Evolutionary conservation across 2,113 vertebrate species (phyloP), one percentile per base, ranked within the genome.

Genomic region (Menidia beryllina): DNA sequence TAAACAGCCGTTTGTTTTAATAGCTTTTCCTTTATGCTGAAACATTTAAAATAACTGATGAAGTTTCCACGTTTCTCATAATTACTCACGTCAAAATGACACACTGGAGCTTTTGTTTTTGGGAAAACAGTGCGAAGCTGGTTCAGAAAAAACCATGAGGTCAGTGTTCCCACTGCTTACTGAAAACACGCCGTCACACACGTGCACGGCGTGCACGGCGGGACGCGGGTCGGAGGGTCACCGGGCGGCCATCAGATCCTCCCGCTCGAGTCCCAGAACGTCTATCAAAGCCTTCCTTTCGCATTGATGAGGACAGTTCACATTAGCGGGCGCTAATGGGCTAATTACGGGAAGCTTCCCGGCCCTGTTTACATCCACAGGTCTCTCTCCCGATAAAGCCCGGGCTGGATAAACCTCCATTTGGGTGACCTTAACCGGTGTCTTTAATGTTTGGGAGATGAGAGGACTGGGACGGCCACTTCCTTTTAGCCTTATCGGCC

Each of bases 271-370:
- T 34, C 30, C 10, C 4, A 25, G 63, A 59, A 47, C 19, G 27
- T 64, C 67, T 43, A 17, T 43, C 39, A 48, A 64, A 72, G 49
- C 27, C 69, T 67, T 0, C 54, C 10, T 14, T 48, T 47, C 25
- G 8, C 62, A 51, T 61, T 77, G 66, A 87, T 83, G 51, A 79
- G 73, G 69, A 48, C 2, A 41, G 21, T 60, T 74, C 62, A 34
- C 24, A 38, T 21, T 41, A 53, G 15, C 56, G 15, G 58, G 50
- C 62, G 51, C 20, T 48, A 59, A 67, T 60, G 45, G 43, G 2
- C 34, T 81, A 88, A 90, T 90, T 73, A 77, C 81, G 89, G 87
- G 87, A 86, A 86, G 49, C 69, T 9, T 64, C 77, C 84, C 20
- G 17, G 53, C 43, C 41, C 61, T 79, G 84, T 83, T 85, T 86